Evolutionary conservation across 2,888 invertebrate species (phyloP), one percentile per base, ranked within the genome.

Genomic region (Euproctis similis): DNA sequence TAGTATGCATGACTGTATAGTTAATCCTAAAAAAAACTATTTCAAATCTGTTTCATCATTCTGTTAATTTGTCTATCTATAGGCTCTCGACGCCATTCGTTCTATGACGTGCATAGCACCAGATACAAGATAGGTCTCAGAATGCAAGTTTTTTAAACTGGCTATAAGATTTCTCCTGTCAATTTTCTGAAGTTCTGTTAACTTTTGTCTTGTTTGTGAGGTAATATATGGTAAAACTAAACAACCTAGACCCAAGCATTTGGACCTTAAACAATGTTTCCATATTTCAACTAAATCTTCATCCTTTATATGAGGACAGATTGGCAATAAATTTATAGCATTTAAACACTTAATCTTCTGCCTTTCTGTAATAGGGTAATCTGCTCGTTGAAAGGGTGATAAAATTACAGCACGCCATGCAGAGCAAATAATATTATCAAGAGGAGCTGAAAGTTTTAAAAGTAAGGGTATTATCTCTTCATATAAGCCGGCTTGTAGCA

Each of bases 31-130:
- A n/a, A n/a, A n/a, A n/a, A n/a, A n/a, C n/a, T n/a, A n/a, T n/a
- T n/a, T n/a, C n/a, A n/a, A n/a, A n/a, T n/a, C n/a, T n/a, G 6
- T 23, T n/a, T 9, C 24, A 12, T 10, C 30, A n/a, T n/a, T n/a
- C n/a, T n/a, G n/a, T n/a, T n/a, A n/a, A n/a, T n/a, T n/a, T n/a
- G n/a, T n/a, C 46, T 59, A 71, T 37, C 61, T 55, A 38, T 69
- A 64, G 12, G 43, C 45, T 59, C 59, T 73, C 38, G 63, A 51
- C 11, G 64, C 53, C 56, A 81, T 62, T 51, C 61, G 69, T 59
- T 82, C 84, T 31, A 84, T 46, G 23, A 81, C 77, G 59, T 66
- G 65, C 77, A 84, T 81, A 34, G 84, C 84, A 43, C 82, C 77
- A 34, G 82, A 68, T 27, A 80, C 74, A 20, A 84, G 64, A 49